These are phyloP conservation scores for Macropus fuliginosus DNA, from an alignment of 2,797 vertebrate species.

Conservation along the genomic window DNA sequence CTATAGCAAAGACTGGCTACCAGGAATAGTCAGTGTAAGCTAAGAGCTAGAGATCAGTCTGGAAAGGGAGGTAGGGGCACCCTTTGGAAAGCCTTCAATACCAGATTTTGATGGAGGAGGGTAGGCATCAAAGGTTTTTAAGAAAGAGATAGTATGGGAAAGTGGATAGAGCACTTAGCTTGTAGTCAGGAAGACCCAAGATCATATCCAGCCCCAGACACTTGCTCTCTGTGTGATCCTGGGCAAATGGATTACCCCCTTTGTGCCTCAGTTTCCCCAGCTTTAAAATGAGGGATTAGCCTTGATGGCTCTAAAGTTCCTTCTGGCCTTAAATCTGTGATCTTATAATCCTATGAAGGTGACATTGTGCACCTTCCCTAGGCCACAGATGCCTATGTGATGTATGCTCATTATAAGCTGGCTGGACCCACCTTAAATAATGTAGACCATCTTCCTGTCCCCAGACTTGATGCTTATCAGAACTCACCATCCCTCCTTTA, in stretches of 20 bases:
- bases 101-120: neutral
- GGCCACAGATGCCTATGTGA: neutral
- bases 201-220: neutral
- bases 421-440: neutral
- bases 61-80: neutral
- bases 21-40: accelerated
- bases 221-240: neutral
- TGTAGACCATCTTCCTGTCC: neutral
- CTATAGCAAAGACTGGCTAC: too few species aligned
- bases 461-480: neutral
- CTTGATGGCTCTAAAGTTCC: neutral
- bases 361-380: neutral
- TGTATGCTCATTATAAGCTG: neutral
- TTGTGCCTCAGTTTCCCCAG: neutral
- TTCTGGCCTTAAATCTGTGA: neutral
- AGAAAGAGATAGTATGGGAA: neutral
- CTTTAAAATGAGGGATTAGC: neutral
- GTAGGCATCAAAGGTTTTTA: neutral
- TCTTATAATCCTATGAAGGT: neutral
- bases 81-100: neutral
- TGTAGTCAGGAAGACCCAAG: neutral
- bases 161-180: accelerated
- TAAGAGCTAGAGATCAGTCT: neutral
- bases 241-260: neutral
- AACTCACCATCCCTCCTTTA: neutral